phyloP scores from a whole-genome alignment of 2,113 vertebrate genomes.

The Psettodes erumei region DNA sequence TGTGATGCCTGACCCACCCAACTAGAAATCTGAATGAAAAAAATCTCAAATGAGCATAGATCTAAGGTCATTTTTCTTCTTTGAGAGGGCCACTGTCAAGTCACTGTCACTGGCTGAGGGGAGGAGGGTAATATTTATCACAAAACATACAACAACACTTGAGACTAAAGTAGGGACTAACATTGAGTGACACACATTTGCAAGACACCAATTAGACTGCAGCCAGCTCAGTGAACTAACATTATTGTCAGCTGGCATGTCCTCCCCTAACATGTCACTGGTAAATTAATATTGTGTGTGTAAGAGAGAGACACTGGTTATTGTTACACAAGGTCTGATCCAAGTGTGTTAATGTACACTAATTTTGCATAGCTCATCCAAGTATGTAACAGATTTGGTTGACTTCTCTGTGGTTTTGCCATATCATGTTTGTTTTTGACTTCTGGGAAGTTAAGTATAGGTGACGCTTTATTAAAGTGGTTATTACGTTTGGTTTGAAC shows the following conservation, averaged over 20 bases:
- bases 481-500: not conserved
- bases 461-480: too few relatives aligned
- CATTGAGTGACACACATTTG: conserved; percentile 65
- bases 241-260: conserved; percentile 60
- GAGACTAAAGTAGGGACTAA: conserved; percentile 68
- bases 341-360: conserved; percentile 37
- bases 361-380: conserved; percentile 43
- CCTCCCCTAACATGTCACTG: conserved; percentile 48
- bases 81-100: conserved; percentile 26
- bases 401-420: conserved; percentile 19
- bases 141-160: conserved; percentile 38
- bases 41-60: not conserved
- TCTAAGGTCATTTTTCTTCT: conserved; percentile 1
- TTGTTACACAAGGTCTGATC: conserved; percentile 28
- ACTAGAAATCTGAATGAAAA: not conserved
- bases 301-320: conserved; percentile 1
- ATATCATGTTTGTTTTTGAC: conserved; percentile 9
- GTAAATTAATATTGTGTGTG: conserved; percentile 33
- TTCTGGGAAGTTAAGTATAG: not conserved
- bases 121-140: conserved; percentile 45
- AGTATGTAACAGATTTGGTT: conserved; percentile 2
- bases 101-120: conserved; percentile 38
- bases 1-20: not conserved
- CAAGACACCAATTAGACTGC: conserved; percentile 68
- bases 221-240: conserved; percentile 37